Conservation (phyloP, 1,140 invertebrate genomes). For the Drosophila ironensis region DNA sequence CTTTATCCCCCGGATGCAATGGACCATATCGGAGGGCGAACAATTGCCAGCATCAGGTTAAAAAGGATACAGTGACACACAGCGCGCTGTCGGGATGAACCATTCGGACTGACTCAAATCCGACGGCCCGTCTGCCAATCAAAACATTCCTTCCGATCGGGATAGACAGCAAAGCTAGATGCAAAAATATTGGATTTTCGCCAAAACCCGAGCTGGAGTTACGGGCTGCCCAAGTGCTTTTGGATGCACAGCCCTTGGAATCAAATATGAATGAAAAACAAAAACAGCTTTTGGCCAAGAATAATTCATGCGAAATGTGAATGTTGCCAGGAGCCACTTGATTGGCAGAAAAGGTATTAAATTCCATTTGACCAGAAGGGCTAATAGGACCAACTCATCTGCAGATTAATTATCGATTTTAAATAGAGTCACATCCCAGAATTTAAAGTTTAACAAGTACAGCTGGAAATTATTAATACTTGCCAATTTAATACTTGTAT, state of each 20-base stretch:
- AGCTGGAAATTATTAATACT: too few species aligned
- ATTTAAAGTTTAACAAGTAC: too few species aligned
- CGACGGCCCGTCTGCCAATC: slow-evolving; percentile 26
- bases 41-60: slow-evolving; percentile 28
- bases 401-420: too few species aligned
- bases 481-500: too few species aligned
- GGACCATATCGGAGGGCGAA: slow-evolving; percentile 21
- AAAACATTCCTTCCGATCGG: not conserved
- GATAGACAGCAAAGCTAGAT: slow-evolving; percentile 10
- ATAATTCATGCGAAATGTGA: too few species aligned
- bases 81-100: slow-evolving; percentile 10
- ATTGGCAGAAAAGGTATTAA: too few species aligned
- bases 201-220: not conserved
- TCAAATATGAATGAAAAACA: not conserved
- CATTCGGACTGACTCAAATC: slow-evolving; percentile 4
- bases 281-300: not conserved
- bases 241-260: not conserved
- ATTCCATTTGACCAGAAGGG: too few species aligned
- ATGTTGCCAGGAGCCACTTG: too few species aligned
- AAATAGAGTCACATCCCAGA: too few species aligned
- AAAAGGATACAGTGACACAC: slow-evolving; percentile 21
- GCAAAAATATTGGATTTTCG: slow-evolving; percentile 12
- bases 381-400: too few species aligned
- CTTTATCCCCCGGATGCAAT: slow-evolving; percentile 22
- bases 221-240: not conserved